Conservation (phyloP, 2,113 vertebrate genomes). For the Grammomys surdaster region DNA sequence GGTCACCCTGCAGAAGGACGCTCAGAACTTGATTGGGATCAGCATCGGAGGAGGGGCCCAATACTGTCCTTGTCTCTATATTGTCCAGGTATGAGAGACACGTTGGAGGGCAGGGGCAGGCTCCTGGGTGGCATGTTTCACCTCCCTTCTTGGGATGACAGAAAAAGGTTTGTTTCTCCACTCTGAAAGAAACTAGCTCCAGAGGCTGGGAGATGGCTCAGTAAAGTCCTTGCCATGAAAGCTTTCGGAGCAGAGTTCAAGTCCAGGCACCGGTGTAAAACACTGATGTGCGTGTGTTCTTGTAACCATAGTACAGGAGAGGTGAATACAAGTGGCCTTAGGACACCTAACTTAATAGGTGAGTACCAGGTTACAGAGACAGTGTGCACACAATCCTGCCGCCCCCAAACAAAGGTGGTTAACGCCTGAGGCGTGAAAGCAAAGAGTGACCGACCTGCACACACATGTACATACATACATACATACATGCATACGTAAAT, state of each 20-base stretch:
- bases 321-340: background rate
- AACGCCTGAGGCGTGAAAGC: background rate
- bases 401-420: background rate
- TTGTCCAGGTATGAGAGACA: conserved; percentile 93
- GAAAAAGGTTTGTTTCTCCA: background rate
- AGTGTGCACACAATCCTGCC: background rate
- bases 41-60: conserved; percentile 98
- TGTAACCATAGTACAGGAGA: background rate
- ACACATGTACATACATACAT: background rate
- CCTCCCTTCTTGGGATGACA: background rate
- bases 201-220: background rate
- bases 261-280: background rate
- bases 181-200: background rate
- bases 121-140: background rate
- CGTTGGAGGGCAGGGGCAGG: background rate
- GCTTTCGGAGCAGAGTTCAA: too few relatives aligned
- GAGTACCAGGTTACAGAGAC: background rate
- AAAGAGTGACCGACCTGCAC: background rate
- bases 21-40: conserved; percentile 98
- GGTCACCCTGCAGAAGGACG: conserved; percentile 95
- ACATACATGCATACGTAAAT: background rate
- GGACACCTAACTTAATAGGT: too few relatives aligned
- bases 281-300: background rate
- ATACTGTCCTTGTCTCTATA: conserved; percentile 98
- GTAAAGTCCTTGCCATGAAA: too few relatives aligned